phyloP scores from a whole-genome alignment of 2,797 vertebrate genomes.

The Lophius americanus region DNA sequence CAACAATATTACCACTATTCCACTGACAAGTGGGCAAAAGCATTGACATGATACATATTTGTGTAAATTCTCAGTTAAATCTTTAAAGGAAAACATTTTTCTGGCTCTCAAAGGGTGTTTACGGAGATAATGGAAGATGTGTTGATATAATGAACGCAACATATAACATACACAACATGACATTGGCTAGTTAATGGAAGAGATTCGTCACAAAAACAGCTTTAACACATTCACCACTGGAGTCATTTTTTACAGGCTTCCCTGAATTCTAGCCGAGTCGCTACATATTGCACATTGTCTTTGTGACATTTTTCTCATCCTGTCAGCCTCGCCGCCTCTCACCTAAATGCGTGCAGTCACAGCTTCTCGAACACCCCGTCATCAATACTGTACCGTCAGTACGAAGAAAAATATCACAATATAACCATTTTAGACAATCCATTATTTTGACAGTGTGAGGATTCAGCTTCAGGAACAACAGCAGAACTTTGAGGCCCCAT shows the following conservation, averaged over 20 bases:
- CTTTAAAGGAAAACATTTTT: background rate
- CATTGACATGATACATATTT: background rate
- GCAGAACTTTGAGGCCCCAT: background rate
- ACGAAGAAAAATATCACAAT: constrained; percentile 23
- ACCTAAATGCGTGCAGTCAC: constrained; percentile 6
- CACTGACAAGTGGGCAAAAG: background rate
- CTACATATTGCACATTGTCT: constrained; percentile 16
- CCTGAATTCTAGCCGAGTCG: background rate
- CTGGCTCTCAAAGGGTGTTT: background rate
- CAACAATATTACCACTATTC: too few species aligned
- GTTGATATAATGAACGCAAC: background rate
- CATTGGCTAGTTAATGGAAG: too few species aligned
- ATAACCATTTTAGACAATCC: constrained; percentile 9
- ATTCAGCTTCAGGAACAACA: background rate
- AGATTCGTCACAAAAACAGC: background rate
- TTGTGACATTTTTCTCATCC: background rate
- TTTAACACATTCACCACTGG: background rate
- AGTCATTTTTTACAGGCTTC: constrained; percentile 1
- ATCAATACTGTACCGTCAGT: constrained; percentile 21
- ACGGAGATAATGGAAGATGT: background rate
- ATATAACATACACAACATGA: too few species aligned
- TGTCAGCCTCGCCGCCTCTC: constrained; percentile 13
- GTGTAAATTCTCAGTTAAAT: background rate
- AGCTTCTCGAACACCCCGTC: constrained; percentile 14
- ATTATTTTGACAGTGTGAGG: constrained; percentile 19